A percentile compares a stretch with the other conserved stretches of the same genome.
These are phyloP conservation scores for Ia io DNA, from an alignment of 2,113 vertebrate species.

Conservation along the genomic window DNA sequence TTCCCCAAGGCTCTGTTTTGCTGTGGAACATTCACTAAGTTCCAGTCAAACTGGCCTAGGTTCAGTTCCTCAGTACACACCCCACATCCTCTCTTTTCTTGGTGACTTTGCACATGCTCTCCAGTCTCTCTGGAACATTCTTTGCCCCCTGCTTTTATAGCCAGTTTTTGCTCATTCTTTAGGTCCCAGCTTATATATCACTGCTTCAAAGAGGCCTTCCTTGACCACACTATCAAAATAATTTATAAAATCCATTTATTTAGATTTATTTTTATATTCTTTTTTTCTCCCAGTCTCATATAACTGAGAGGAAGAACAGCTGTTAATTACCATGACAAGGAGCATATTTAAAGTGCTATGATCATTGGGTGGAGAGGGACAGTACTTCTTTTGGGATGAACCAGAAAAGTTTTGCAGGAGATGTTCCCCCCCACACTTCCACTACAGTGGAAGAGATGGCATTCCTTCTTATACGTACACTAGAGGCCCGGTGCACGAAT, in stretches of 20 bases:
- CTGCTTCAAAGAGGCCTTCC: not conserved
- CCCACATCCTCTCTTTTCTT: not conserved
- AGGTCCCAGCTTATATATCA: not conserved
- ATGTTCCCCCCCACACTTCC: not conserved
- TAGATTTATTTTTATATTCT: not conserved
- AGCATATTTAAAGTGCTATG: not conserved
- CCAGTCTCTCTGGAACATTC: not conserved
- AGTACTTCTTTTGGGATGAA: not conserved
- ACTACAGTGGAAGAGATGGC: not conserved
- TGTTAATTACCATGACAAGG: not conserved
- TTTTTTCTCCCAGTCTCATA: not conserved
- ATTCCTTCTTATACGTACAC: not conserved
- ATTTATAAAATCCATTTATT: not conserved
- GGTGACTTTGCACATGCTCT: not conserved
- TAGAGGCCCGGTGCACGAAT: no score
- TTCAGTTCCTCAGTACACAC: not conserved
- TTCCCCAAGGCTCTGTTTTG: not conserved
- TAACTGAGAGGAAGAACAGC: not conserved
- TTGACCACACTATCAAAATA: not conserved
- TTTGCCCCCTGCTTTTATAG: not conserved
- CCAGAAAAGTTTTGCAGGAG: not conserved
- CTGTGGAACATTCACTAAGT: not conserved
- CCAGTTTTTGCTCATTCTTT: not conserved
- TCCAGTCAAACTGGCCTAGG: not conserved
- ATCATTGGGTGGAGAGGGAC: not conserved